Conservation (phyloP, 2,888 invertebrate species). For the Agrotis ipsilon region DNA sequence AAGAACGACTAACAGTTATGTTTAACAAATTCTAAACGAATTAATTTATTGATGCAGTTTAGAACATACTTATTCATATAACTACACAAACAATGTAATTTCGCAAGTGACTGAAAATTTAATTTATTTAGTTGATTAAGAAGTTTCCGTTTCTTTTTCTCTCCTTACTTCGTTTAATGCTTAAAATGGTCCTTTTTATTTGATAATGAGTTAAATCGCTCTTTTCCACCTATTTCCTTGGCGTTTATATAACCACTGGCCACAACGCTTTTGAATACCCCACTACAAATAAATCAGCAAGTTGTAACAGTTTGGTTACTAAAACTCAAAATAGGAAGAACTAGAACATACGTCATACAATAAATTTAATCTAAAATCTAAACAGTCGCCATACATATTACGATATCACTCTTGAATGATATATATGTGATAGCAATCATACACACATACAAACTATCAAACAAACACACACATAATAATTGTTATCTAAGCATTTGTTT, state of each 20-base stretch:
- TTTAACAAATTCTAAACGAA: neutral
- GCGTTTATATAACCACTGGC: no score
- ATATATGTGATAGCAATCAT: slow-evolving; percentile 66
- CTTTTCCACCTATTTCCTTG: no score
- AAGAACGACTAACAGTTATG: neutral
- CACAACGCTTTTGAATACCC: no score
- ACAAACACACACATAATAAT: slow-evolving; percentile 5
- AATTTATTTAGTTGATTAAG: neutral
- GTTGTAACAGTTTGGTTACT: no score
- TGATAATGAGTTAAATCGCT: no score
- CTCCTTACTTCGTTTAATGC: no score
- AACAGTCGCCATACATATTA: slow-evolving; percentile 65
- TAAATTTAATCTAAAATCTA: slow-evolving; percentile 66
- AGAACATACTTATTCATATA: no score
- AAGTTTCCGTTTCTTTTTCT: no score
- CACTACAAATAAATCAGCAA: no score
- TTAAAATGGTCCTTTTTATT: no score
- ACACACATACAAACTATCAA: slow-evolving; percentile 33
- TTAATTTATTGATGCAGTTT: neutral
- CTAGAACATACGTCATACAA: slow-evolving; percentile 9
- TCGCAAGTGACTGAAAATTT: no score
- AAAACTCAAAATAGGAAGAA: slow-evolving; percentile 14
- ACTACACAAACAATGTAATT: no score
- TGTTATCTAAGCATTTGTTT: slow-evolving; percentile 62
- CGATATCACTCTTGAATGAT: slow-evolving; percentile 65